These are phyloP conservation scores for Adelognathus sp. DNA, from an alignment of 2,888 invertebrate species.

Conservation along the genomic window DNA sequence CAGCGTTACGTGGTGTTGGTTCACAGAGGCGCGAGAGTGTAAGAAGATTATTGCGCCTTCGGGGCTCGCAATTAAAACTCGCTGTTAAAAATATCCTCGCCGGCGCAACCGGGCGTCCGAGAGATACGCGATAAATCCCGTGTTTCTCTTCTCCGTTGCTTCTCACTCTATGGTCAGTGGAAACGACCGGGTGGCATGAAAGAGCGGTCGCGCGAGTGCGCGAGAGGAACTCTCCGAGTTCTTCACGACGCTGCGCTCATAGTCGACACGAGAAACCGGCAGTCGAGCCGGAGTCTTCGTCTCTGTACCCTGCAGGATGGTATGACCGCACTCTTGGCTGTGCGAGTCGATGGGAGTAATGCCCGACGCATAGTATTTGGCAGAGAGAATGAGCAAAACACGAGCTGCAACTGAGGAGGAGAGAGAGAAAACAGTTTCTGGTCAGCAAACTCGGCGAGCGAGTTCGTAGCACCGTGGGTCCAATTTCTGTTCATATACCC, in stretches of 20 bases:
- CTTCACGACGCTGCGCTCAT: neutral
- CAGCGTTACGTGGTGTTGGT: neutral
- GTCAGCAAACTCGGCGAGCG: neutral
- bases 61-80: conserved; percentile 63
- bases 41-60: conserved; percentile 59
- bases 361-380: conserved; percentile 26
- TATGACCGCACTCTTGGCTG: neutral
- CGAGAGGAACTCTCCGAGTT: neutral
- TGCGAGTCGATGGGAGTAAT: conserved; percentile 26
- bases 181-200: conserved; percentile 17
- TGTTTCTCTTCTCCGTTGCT: neutral
- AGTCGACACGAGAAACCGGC: neutral
- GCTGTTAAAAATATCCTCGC: conserved; percentile 43
- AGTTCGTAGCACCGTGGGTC: neutral
- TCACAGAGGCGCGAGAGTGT: conserved; percentile 28
- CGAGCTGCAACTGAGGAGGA: too few species aligned
- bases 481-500: neutral
- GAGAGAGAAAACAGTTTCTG: neutral
- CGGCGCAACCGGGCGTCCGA: conserved; percentile 3
- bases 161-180: conserved; percentile 11
- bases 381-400: conserved; percentile 20
- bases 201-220: neutral
- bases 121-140: conserved; percentile 46
- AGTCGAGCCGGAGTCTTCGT: neutral
- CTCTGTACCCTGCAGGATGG: neutral